Percentiles rank a stretch among this genome's conserved stretches.
Evolutionary conservation across 2,797 vertebrate genomes (phyloP).

Genomic region (Syngnathus rostellatus): DNA sequence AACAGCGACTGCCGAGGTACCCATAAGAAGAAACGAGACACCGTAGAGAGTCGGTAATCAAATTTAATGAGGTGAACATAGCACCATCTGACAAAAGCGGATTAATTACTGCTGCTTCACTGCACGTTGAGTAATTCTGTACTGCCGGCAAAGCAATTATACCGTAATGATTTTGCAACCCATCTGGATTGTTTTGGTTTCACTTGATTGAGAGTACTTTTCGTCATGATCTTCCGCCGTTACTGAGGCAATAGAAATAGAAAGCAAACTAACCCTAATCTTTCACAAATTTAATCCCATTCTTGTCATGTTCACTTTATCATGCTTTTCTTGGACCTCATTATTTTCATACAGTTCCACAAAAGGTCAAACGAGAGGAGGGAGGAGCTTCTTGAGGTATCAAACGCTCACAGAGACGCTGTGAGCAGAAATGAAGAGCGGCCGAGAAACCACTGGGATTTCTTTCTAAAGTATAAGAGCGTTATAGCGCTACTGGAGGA

Average conservation of each 20-base stretch:
- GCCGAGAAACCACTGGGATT: constrained; percentile 76
- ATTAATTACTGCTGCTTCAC: constrained; percentile 28
- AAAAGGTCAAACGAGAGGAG: constrained; percentile 72
- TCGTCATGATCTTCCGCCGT: not conserved
- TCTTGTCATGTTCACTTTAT: no score
- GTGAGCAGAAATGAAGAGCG: constrained; percentile 76
- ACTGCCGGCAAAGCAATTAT: constrained; percentile 6
- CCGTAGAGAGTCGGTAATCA: constrained; percentile 42
- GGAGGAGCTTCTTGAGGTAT: constrained; percentile 75
- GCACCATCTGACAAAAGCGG: constrained; percentile 35
- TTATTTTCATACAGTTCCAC: constrained; percentile 75
- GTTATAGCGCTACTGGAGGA: constrained; percentile 80
- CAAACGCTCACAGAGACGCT: constrained; percentile 72
- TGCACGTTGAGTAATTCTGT: constrained; percentile 33
- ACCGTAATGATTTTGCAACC: not conserved
- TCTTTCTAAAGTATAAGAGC: constrained; percentile 76
- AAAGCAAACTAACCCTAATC: not conserved
- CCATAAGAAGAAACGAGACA: constrained; percentile 26
- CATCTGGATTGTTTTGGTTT: not conserved
- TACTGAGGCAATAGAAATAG: not conserved
- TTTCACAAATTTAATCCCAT: not conserved
- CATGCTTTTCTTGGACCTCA: constrained; percentile 52
- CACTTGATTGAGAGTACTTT: constrained; percentile 6
- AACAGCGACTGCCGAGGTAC: constrained; percentile 83
- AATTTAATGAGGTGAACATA: constrained; percentile 47